A percentile compares a stretch with the other conserved stretches of the same genome.
These are phyloP conservation scores for Nipponacmea schrenckii DNA, from an alignment of 2,888 invertebrate species.

Conservation along the genomic window DNA sequence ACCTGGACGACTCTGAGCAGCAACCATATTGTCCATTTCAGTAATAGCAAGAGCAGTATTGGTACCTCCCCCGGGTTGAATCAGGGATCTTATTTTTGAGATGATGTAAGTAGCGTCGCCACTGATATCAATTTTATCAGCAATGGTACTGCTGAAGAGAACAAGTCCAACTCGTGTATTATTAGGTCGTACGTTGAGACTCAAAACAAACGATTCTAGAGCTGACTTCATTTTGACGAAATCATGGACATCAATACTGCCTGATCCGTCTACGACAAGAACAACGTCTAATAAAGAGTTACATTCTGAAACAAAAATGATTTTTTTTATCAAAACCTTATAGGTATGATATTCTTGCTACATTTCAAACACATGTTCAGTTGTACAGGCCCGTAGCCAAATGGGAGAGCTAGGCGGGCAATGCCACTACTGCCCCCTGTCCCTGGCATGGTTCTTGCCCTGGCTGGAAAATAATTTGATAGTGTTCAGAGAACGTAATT, in stretches of 20 bases:
- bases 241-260: not conserved
- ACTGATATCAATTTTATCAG: constrained; percentile 33
- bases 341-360: no score
- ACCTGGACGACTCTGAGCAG: constrained; percentile 30
- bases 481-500: no score
- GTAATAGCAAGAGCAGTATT: constrained; percentile 40
- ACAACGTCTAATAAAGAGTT: not conserved
- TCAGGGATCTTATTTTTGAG: constrained; percentile 20
- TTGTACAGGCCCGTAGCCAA: no score
- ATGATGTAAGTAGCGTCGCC: constrained; percentile 25
- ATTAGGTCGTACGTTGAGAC: not conserved
- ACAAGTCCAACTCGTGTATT: constrained; percentile 34
- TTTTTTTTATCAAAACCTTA: no score
- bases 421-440: no score
- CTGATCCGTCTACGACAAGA: not conserved
- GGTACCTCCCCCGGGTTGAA: constrained; percentile 37
- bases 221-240: not conserved
- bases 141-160: constrained; percentile 36
- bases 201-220: not conserved
- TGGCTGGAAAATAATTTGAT: no score
- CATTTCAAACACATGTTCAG: no score
- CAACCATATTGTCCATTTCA: constrained; percentile 38
- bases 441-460: no score
- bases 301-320: not conserved
- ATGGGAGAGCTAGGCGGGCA: no score